These are phyloP conservation scores for Zonitis immaculata DNA, from an alignment of 2,888 invertebrate genomes.

Conservation along the genomic window DNA sequence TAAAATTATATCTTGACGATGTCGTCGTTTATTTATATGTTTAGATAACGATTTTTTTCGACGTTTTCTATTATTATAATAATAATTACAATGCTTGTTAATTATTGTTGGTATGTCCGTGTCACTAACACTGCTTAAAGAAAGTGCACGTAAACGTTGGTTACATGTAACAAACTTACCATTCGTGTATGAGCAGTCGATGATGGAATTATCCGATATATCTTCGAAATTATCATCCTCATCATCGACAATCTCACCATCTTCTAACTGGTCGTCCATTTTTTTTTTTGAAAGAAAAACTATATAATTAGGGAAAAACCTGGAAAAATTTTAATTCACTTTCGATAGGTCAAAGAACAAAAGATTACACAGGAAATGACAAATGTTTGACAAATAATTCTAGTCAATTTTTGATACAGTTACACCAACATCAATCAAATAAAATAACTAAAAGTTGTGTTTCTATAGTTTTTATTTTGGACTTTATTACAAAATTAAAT, in stretches of 20 bases:
- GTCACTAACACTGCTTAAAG: constrained; percentile 47
- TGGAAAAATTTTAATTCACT: not conserved
- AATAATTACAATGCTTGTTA: constrained; percentile 6
- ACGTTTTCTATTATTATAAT: constrained; percentile 11
- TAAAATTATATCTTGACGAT: constrained; percentile 3
- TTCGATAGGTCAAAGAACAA: not conserved
- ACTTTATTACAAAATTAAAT: no score
- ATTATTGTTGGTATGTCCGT: constrained; percentile 22
- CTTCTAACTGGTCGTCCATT: constrained; percentile 32
- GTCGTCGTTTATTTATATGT: not conserved
- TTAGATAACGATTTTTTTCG: not conserved
- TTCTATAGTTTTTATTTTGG: no score
- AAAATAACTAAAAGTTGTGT: not conserved
- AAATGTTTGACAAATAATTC: not conserved
- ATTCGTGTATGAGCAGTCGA: constrained; percentile 29
- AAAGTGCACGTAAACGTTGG: constrained; percentile 46
- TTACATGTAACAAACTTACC: constrained; percentile 46
- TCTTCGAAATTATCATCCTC: constrained; percentile 47
- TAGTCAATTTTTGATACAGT: not conserved
- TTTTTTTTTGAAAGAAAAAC: not conserved
- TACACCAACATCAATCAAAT: not conserved
- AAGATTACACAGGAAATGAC: not conserved
- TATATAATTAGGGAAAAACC: not conserved
- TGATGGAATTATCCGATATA: constrained; percentile 46
- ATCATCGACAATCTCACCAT: constrained; percentile 48